Evolutionary conservation across 1,140 invertebrate species (phyloP).

Genomic region (Bombus cullumanus): DNA sequence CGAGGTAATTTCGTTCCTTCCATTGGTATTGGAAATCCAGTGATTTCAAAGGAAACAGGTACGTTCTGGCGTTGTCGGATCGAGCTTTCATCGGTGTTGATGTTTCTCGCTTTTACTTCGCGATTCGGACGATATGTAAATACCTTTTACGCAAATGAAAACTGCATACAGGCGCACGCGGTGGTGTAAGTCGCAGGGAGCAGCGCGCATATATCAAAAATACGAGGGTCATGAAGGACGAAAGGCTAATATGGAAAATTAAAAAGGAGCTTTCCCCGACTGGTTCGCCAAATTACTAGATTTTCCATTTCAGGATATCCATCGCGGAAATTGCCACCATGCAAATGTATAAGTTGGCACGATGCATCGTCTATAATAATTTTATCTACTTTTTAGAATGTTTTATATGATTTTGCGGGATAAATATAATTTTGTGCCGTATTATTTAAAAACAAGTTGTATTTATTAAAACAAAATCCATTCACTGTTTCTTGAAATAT

Average conservation of each 20-base stretch:
- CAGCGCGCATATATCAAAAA: conserved; percentile 16
- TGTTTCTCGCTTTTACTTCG: conserved; percentile 44
- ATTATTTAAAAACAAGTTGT: too few species aligned
- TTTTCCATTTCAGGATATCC: conserved; percentile 4
- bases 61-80: conserved; percentile 41
- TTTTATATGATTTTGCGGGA: not conserved
- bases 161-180: conserved; percentile 39
- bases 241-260: conserved; percentile 49
- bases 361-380: not conserved
- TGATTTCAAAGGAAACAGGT: conserved; percentile 36
- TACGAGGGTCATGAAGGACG: conserved; percentile 14
- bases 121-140: conserved; percentile 51
- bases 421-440: not conserved
- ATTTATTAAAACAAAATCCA: too few species aligned
- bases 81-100: conserved; percentile 58
- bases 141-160: conserved; percentile 71
- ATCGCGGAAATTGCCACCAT: not conserved
- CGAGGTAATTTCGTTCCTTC: conserved; percentile 22
- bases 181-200: not conserved
- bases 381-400: not conserved
- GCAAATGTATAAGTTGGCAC: not conserved
- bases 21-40: not conserved
- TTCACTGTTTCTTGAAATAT: too few species aligned
- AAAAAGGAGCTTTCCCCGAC: conserved; percentile 23
- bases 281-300: conserved; percentile 33